Evolutionary conservation across 1,140 invertebrate species (phyloP).

Genomic region (Hirudo medicinalis): DNA sequence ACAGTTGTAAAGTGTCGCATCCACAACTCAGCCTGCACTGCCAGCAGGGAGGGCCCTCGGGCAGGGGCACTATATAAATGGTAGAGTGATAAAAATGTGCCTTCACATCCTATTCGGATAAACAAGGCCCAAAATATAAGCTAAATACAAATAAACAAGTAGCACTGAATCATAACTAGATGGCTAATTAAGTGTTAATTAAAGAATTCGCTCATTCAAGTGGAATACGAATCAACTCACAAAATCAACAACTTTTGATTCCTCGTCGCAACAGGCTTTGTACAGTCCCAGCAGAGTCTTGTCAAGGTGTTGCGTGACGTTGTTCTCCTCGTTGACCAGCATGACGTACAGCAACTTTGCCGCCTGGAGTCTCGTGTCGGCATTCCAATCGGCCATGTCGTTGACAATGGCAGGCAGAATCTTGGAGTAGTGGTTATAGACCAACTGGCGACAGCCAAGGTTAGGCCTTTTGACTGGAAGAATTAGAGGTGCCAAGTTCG

Average conservation of each 20-base stretch:
- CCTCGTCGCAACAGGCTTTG: constrained; percentile 47
- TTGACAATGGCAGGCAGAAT: constrained; percentile 51
- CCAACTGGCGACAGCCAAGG: constrained; percentile 58
- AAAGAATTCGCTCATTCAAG: background rate
- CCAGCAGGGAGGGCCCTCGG: no score
- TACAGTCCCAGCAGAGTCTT: constrained; percentile 44
- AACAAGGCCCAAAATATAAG: no score
- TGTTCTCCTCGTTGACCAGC: constrained; percentile 54
- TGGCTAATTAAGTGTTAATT: no score
- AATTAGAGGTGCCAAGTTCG: constrained; percentile 2
- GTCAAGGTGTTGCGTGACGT: constrained; percentile 55
- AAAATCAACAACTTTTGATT: constrained; percentile 50
- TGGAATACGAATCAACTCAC: constrained; percentile 36
- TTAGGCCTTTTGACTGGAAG: constrained; percentile 53
- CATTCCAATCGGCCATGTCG: constrained; percentile 60
- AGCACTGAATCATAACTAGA: no score
- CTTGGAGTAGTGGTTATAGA: constrained; percentile 55
- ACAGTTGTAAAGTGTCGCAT: no score
- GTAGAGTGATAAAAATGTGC: no score
- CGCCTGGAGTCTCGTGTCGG: constrained; percentile 53
- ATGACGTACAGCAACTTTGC: constrained; percentile 56
- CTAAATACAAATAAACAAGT: no score
- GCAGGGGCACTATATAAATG: no score
- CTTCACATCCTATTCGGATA: no score
- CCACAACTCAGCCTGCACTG: no score